Conservation (phyloP, 2,888 invertebrate species). For the Scaptomyza parva region DNA sequence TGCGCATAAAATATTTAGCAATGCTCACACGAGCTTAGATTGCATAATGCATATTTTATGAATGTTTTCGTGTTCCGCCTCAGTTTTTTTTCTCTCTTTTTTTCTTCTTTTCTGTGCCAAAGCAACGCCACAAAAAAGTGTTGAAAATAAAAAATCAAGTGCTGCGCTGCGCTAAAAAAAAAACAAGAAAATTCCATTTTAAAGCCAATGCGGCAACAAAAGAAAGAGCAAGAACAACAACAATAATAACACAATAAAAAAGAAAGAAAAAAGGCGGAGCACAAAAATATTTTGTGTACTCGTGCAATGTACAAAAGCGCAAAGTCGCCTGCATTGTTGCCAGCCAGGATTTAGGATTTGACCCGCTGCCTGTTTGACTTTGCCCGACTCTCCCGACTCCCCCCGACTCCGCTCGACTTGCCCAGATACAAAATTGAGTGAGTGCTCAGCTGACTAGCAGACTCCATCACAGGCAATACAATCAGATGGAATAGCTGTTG, state of each 20-base stretch:
- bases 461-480: conserved; percentile 1
- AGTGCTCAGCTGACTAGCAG: conserved; percentile 28
- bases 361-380: conserved; percentile 47
- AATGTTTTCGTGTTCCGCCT: conserved; percentile 63
- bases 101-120: conserved; percentile 11
- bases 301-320: conserved; percentile 43
- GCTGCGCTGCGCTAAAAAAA: conserved; percentile 46
- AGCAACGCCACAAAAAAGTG: conserved; percentile 67
- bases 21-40: conserved; percentile 85
- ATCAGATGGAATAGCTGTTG: conserved; percentile 5
- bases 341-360: conserved; percentile 65
- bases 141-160: conserved; percentile 68
- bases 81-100: conserved; percentile 17
- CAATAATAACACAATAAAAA: conserved; percentile 15
- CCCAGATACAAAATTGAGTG: conserved; percentile 6
- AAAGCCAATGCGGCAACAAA: conserved; percentile 78
- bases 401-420: conserved; percentile 39
- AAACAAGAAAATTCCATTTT: conserved; percentile 51
- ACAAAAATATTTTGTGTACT: conserved; percentile 39
- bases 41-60: conserved; percentile 85
- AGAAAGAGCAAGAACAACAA: conserved; percentile 35
- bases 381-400: conserved; percentile 37
- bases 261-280: too few species aligned
- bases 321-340: conserved; percentile 57
- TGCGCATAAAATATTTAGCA: conserved; percentile 83